Evolutionary conservation across 2,797 vertebrate species (phyloP).

Genomic region (Hephaestus fuliginosus): DNA sequence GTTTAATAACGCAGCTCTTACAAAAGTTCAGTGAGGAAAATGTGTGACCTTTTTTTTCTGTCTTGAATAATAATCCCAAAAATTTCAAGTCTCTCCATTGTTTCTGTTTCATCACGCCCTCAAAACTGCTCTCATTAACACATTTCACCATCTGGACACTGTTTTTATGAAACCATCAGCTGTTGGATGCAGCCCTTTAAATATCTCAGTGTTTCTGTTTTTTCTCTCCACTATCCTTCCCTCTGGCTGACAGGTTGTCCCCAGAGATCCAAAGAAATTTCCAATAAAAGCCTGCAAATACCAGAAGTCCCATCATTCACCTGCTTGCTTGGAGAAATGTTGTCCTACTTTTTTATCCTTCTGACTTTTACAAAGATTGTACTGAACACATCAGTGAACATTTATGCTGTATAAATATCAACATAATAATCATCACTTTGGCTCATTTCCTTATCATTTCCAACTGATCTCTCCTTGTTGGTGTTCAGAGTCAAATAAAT

Average conservation of each 20-base stretch:
- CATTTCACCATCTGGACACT: neutral
- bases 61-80: neutral
- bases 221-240: neutral
- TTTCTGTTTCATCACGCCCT: neutral
- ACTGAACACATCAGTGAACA: neutral
- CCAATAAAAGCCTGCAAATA: constrained; percentile 12
- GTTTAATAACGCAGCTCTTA: neutral
- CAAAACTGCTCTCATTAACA: neutral
- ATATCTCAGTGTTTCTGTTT: neutral
- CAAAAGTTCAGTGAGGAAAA: neutral
- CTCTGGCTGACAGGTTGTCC: neutral
- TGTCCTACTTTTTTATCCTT: neutral
- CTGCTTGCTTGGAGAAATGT: neutral
- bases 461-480: neutral
- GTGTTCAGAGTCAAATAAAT: neutral
- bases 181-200: neutral
- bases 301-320: neutral
- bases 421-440: neutral
- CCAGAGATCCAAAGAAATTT: neutral
- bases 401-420: neutral
- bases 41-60: neutral
- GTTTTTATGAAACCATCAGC: too few species aligned
- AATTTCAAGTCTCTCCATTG: neutral
- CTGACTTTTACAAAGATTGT: neutral
- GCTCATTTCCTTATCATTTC: neutral